phyloP scores from a whole-genome alignment of 2,888 invertebrate genomes.

The Drosophila borborema region DNA sequence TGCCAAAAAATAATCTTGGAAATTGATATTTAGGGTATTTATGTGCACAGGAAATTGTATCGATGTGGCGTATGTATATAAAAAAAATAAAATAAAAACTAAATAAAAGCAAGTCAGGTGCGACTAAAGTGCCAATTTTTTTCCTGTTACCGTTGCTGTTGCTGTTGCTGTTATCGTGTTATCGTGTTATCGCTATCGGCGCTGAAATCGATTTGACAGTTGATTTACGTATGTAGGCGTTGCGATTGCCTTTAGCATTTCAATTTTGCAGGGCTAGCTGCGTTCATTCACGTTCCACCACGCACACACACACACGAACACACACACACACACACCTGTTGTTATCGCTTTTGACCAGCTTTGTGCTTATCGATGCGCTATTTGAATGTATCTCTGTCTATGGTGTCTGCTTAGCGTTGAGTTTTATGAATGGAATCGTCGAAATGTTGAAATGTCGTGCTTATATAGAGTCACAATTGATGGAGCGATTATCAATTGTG shows the following conservation, averaged over 20 bases:
- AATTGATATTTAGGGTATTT: constrained; percentile 73
- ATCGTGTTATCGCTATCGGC: constrained; percentile 46
- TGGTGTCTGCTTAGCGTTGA: constrained; percentile 5
- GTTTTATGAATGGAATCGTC: constrained; percentile 63
- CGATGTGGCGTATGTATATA: constrained; percentile 3
- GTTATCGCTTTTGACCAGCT: constrained; percentile 33
- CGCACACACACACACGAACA: no score
- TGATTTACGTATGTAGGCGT: constrained; percentile 46
- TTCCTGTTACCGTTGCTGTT: neutral
- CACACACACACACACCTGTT: constrained; percentile 35
- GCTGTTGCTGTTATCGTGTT: constrained; percentile 4
- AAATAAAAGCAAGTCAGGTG: neutral
- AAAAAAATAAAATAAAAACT: constrained; percentile 8
- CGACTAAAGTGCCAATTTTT: neutral
- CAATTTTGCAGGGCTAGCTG: constrained; percentile 36
- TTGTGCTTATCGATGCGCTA: constrained; percentile 44
- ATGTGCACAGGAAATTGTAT: constrained; percentile 72
- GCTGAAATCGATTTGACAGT: constrained; percentile 17
- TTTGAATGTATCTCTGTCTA: constrained; percentile 44
- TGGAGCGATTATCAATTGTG: neutral
- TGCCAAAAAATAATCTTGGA: constrained; percentile 47
- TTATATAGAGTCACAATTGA: constrained; percentile 14
- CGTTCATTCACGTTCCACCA: constrained; percentile 74
- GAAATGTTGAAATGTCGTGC: constrained; percentile 49
- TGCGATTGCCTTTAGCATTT: neutral